Percentiles rank a stretch among this genome's conserved stretches.
Conservation (phyloP, 35 echinoderm and acorn worm genomes). For the Strongylocentrotus purpuratus region DNA sequence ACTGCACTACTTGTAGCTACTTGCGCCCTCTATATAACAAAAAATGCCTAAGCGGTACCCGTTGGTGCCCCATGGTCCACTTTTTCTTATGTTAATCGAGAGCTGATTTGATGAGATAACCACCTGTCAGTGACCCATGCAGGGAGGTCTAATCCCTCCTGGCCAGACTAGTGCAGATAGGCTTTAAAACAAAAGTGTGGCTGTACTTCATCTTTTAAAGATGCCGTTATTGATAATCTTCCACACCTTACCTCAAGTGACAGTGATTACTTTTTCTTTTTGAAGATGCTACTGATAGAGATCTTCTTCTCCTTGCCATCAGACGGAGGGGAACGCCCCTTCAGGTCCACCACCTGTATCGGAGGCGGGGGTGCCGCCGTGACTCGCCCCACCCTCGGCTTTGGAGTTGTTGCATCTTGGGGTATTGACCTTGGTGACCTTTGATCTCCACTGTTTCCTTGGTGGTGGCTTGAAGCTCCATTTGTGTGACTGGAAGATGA, state of each 20-base stretch:
- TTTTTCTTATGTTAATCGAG: too few relatives aligned
- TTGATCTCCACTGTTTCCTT: background rate
- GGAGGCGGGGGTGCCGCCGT: slow-evolving; percentile 31
- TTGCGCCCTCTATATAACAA: too few relatives aligned
- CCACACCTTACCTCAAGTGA: background rate
- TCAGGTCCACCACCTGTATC: slow-evolving; percentile 24
- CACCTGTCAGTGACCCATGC: too few relatives aligned
- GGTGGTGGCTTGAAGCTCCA: background rate
- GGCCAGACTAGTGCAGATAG: too few relatives aligned
- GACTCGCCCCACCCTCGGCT: background rate
- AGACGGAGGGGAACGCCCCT: background rate
- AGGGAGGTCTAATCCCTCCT: too few relatives aligned
- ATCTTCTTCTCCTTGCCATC: slow-evolving; percentile 23
- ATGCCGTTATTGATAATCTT: background rate
- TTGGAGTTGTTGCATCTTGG: background rate
- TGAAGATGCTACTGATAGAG: slow-evolving; percentile 26
- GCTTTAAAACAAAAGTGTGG: too few relatives aligned
- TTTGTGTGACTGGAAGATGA: background rate
- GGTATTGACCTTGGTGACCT: background rate
- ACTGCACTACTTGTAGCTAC: too few relatives aligned
- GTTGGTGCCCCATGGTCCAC: too few relatives aligned
- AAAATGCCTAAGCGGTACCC: too few relatives aligned
- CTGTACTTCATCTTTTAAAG: too few relatives aligned
- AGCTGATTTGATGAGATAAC: too few relatives aligned
- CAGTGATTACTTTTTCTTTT: slow-evolving; percentile 36